Evolutionary conservation across 2,797 vertebrate species (phyloP), one percentile per base, ranked within the genome.

Genomic region (Knipowitschia caucasica): DNA sequence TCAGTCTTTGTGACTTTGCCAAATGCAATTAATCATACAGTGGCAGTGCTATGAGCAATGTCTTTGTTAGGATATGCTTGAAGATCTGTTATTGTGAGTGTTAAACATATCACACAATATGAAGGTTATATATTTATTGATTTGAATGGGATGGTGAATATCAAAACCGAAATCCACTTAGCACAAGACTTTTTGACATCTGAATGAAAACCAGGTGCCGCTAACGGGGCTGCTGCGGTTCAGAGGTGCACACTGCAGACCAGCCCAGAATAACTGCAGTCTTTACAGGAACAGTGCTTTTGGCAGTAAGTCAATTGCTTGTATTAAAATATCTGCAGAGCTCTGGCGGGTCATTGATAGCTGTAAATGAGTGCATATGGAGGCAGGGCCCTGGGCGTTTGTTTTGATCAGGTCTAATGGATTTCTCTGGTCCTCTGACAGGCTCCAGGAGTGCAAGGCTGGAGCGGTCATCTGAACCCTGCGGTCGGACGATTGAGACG

Each of bases 401-500:
- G 69, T 79, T 92, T 89, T 91, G 84, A 91, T 92, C 84, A 85
- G 81, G 80, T 82, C 76, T 86, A 86, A 89, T 91, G 88, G 89
- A 88, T 89, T 87, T 90, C 80, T 84, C 77, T 73, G 64, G 47
- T 46, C 77, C 65, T 84, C 80, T 83, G 83, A 87, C 76, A 87
- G 84, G 83, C 53, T 80, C 80, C 69, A 35, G 25, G 15, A 44
- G 29, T 7, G 15, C 20, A 6, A 20, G 7, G 7, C 2, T n/a
- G 23, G 17, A 7, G 17, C 4, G 83, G 92, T 93, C 92, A 20
- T 75, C 82, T 88, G 90, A 91, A 93, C 91, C 92, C 90, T 93
- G 91, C 89, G 92, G 91, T 92, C 92, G 90, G 89, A 87, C 77
- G 81, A 88, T 69, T 88, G 83, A 77, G 85, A 89, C 92, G 88